A percentile compares a stretch with the other conserved stretches of the same genome.
Evolutionary conservation across 2,888 invertebrate genomes (phyloP).

Genomic region (Drosophila subquinaria): DNA sequence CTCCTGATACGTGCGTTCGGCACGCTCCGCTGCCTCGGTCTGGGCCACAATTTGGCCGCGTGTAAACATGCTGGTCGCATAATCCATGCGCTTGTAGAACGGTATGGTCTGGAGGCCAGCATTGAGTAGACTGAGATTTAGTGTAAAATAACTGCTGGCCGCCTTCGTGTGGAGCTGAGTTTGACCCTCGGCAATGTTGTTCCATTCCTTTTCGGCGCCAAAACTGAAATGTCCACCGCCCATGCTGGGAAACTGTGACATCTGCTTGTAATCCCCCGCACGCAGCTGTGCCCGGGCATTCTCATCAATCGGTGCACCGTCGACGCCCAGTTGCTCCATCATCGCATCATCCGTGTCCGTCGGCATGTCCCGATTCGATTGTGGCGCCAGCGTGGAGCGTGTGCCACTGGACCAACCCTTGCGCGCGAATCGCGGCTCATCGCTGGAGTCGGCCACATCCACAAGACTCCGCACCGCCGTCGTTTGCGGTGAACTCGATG

Average conservation of each 20-base stretch:
- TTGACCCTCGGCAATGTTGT: conserved; percentile 73
- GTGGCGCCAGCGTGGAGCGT: conserved; percentile 51
- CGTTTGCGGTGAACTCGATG: conserved; percentile 76
- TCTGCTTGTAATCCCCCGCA: conserved; percentile 84
- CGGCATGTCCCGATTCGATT: conserved; percentile 65
- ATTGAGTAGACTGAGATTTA: conserved; percentile 85
- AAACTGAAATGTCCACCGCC: conserved; percentile 85
- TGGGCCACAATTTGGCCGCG: conserved; percentile 81
- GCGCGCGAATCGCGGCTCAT: conserved; percentile 79
- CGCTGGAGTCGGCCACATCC: conserved; percentile 84
- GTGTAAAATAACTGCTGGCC: conserved; percentile 84
- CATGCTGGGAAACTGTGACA: conserved; percentile 83
- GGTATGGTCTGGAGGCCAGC: conserved; percentile 86
- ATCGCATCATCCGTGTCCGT: conserved; percentile 35
- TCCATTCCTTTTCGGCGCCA: conserved; percentile 86
- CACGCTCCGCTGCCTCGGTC: conserved; percentile 79
- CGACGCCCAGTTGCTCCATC: conserved; percentile 52
- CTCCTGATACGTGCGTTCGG: conserved; percentile 79
- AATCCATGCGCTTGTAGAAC: conserved; percentile 85
- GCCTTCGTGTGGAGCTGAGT: conserved; percentile 76
- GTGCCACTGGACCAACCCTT: conserved; percentile 65
- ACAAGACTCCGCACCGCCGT: conserved; percentile 78
- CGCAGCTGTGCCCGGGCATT: conserved; percentile 79
- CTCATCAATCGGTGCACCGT: conserved; percentile 68
- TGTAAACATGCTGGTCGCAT: conserved; percentile 84